These are phyloP conservation scores for Ochropleura plecta DNA, from an alignment of 2,888 invertebrate genomes.

Conservation along the genomic window DNA sequence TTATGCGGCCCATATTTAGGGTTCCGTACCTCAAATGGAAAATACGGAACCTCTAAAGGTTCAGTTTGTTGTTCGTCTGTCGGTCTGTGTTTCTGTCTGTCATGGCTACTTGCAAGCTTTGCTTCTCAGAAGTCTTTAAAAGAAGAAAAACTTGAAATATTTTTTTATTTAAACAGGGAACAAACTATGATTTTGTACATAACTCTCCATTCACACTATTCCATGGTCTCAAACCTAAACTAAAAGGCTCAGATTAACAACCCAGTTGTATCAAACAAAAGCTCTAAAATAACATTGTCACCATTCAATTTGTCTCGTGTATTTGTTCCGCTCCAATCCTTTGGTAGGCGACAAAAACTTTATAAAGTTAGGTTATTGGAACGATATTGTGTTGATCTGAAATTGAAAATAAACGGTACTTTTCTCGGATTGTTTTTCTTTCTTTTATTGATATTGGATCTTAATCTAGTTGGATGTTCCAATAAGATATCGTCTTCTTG, in stretches of 20 bases:
- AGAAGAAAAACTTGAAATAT: too few relatives aligned
- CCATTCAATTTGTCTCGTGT: slow-evolving; percentile 36
- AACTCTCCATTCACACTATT: slow-evolving; percentile 10
- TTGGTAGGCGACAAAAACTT: slow-evolving; percentile 24
- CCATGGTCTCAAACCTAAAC: slow-evolving; percentile 24
- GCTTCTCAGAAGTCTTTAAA: not conserved
- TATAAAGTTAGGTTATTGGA: slow-evolving; percentile 49
- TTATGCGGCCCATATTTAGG: too few relatives aligned
- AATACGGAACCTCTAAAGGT: too few relatives aligned
- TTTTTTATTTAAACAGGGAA: too few relatives aligned
- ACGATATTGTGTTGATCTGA: slow-evolving; percentile 24
- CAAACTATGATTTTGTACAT: not conserved
- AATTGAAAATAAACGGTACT: slow-evolving; percentile 34
- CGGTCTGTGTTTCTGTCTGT: too few relatives aligned
- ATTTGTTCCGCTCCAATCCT: slow-evolving; percentile 34
- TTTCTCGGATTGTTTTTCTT: slow-evolving; percentile 21
- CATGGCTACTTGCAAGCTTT: not conserved
- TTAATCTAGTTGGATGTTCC: slow-evolving; percentile 8
- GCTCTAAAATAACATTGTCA: slow-evolving; percentile 42
- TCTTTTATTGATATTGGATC: slow-evolving; percentile 26
- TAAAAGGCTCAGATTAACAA: slow-evolving; percentile 29
- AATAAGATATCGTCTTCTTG: slow-evolving; percentile 1
- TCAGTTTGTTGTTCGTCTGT: too few relatives aligned
- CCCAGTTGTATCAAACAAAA: slow-evolving; percentile 31
- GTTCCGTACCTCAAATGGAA: too few relatives aligned